phyloP scores from a whole-genome alignment of 2,113 vertebrate species.

The Phoxinus phoxinus region DNA sequence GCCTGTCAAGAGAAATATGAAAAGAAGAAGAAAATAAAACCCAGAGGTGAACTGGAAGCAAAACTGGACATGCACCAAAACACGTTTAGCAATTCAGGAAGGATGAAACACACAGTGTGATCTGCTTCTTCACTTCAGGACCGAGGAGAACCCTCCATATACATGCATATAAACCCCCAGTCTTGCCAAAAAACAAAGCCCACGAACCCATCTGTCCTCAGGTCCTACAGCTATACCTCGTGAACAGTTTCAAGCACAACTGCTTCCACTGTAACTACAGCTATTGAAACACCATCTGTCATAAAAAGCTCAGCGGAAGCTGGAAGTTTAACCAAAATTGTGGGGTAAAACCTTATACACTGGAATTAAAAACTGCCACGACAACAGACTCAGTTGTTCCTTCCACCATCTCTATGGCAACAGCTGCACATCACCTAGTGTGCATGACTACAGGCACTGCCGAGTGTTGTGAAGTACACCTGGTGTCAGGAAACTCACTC shows the following conservation, averaged over 20 bases:
- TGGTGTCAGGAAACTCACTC: slow-evolving; percentile 40
- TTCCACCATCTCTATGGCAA: slow-evolving; percentile 58
- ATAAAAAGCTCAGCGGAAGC: background rate
- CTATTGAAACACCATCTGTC: slow-evolving; percentile 10
- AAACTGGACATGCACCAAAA: slow-evolving; percentile 11
- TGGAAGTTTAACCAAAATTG: slow-evolving; percentile 58
- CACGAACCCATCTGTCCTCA: slow-evolving; percentile 40
- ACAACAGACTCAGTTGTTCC: slow-evolving; percentile 44
- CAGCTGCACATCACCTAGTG: slow-evolving; percentile 50
- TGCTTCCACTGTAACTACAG: slow-evolving; percentile 44
- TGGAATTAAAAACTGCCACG: slow-evolving; percentile 55
- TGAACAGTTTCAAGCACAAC: slow-evolving; percentile 17
- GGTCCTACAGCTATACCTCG: slow-evolving; percentile 54
- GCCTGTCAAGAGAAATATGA: background rate
- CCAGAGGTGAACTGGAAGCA: slow-evolving; percentile 6
- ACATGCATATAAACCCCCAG: slow-evolving; percentile 5
- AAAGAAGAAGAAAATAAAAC: background rate
- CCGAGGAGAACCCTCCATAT: background rate
- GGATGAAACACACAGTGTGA: background rate
- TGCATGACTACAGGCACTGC: slow-evolving; percentile 35
- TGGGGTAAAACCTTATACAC: slow-evolving; percentile 52
- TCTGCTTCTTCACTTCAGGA: background rate
- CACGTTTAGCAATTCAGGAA: background rate
- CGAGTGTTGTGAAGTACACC: slow-evolving; percentile 30
- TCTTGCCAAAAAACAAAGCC: slow-evolving; percentile 45